Conservation (phyloP, 1,140 invertebrate genomes). For the Panagrolaimus sp. region DNA sequence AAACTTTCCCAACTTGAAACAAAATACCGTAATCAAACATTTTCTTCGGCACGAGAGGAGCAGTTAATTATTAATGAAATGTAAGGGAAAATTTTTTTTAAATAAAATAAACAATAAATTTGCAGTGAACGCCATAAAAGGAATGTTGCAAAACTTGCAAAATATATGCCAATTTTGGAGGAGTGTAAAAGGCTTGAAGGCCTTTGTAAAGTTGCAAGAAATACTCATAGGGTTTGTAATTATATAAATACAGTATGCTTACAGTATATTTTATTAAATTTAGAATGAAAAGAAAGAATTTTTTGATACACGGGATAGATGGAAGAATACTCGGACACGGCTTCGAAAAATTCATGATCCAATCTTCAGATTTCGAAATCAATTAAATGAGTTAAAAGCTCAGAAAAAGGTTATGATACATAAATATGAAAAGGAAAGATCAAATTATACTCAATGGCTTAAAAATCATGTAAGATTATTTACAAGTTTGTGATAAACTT, state of each 20-base stretch:
- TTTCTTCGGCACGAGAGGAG: neutral
- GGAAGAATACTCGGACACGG: neutral
- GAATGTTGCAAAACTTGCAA: slow-evolving; percentile 1
- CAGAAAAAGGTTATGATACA: slow-evolving; percentile 5
- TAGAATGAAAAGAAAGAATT: neutral
- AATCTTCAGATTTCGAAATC: neutral
- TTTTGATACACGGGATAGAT: neutral
- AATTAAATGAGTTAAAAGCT: neutral
- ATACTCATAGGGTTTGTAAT: neutral
- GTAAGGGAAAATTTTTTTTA: neutral
- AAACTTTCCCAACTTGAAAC: neutral
- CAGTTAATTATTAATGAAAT: slow-evolving; percentile 7
- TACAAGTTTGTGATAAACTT: neutral
- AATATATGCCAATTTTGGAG: neutral
- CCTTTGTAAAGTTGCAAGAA: neutral
- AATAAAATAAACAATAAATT: too few species aligned
- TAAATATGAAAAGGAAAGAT: neutral
- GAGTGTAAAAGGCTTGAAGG: neutral
- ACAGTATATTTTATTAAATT: neutral
- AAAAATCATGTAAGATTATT: neutral
- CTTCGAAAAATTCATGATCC: slow-evolving; percentile 4
- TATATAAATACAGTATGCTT: too few species aligned
- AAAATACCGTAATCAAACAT: neutral
- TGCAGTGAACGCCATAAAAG: neutral
- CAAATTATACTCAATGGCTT: neutral